Base-by-base conservation (phyloP, 2,797 vertebrate genomes). In the Salarias fasciatus region DNA sequence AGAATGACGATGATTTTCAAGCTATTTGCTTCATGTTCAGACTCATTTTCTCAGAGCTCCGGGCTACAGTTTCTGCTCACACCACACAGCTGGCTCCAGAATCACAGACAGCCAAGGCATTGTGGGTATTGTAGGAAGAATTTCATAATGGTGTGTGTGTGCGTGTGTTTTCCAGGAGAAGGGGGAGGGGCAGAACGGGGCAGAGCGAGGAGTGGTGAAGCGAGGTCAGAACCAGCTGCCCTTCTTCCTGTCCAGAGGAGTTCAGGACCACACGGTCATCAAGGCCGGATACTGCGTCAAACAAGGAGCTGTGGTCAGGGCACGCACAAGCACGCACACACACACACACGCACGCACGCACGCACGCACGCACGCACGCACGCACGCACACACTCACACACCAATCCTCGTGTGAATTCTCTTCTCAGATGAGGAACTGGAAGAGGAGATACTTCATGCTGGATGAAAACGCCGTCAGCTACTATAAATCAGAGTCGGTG, bases 201-300 rank as follows among this genome's bases (percentile, higher is more conserved):
- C 69, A 0, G 96, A 97, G 66, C 93, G 93, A 13, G 95, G 92
- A 65, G 91, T 94, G 48, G 79, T 97, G 91, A 95, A 96, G 46
- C 92, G 95, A 1, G 93, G 95, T 4, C 95, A 95, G 72, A 96
- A 94, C 89, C 95, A 97, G 81, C 93, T 96, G 72, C 94, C 95
- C 1, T 96, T 94, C 86, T 95, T 95, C 77, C 75, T 93, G 79
- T 89, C 93, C 11, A 94, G 94, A 49, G 89, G 94, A 2, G 75
- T 93, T 29, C 87, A 94, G 72, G 96, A 97, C 42, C 95, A 93
- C 61, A 86, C 92, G 0, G 80, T 95, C 75, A 97, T 98, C 88
- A 99, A 99, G 92, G 95, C 95, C 8, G 97, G 97, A 6, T 99
- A 96, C 77, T 98, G 97, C 55, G 96, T 99, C 24, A 99, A 99